Evolutionary conservation across 2,113 vertebrate species (phyloP), one percentile per base, ranked within the genome.

Genomic region (Cynopterus brachyotis): DNA sequence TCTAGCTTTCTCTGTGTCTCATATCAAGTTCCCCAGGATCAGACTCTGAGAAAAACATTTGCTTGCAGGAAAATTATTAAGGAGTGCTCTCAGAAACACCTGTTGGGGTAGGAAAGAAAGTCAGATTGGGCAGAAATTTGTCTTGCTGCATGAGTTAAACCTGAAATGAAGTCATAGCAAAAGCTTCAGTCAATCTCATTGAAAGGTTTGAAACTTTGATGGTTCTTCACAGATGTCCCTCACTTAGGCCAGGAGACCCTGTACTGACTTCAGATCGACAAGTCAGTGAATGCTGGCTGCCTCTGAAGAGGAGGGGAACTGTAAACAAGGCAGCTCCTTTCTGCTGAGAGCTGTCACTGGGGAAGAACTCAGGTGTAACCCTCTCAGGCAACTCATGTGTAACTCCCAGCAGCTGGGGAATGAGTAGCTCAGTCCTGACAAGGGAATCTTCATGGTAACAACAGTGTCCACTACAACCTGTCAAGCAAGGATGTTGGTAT

Each of bases 361-460:
- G 67, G 17, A 70, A 47, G 37, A 69, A 22, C 6, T 87, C 47
- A 1, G 53, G 75, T 47, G 37, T 24, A 12, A 75, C 30, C 22
- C 47, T 67, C 26, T 20, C 1, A 15, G 45, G 28, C 55, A n/a
- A 50, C 9, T n/a, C n/a, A n/a, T n/a, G n/a, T n/a, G n/a, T n/a
- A n/a, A 15, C 0, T 19, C n/a, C 42, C 76, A 67, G 42, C 22
- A 50, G 19, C 87, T 67, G 9, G 5, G 16, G 32, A 83, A 35
- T 57, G 57, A 13, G 5, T 6, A 8, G 32, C 30, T 78, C 2
- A 0, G 20, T 55, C 59, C 62, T 9, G 0, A 11, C 15, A 1
- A n/a, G 50, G 9, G 24, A 12, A 11, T 35, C 75, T 73, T 13
- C 15, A 0, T 20, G 42, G 42, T 20, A 55, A n/a, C 30, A 62